These are phyloP conservation scores for Siniperca knerii DNA, from an alignment of 2,113 vertebrate species.

Conservation along the genomic window DNA sequence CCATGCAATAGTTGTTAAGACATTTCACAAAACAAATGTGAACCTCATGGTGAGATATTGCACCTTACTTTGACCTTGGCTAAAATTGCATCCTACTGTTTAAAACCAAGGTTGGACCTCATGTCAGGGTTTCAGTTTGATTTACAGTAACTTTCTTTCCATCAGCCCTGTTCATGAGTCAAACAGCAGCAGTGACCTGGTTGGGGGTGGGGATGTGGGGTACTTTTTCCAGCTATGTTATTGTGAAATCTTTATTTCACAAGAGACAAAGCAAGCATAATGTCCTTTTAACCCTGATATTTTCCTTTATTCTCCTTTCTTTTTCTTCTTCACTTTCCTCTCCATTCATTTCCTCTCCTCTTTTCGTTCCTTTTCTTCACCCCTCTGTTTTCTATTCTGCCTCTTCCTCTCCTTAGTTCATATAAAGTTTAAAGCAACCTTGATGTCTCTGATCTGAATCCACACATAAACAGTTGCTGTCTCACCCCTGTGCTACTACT, in stretches of 20 bases:
- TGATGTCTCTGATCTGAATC: constrained; percentile 50
- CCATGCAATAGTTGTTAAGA: too few relatives aligned
- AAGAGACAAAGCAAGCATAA: constrained; percentile 43
- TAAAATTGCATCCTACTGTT: constrained; percentile 7
- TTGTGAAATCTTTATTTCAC: constrained; percentile 60
- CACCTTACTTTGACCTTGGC: constrained; percentile 14
- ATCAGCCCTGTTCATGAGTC: neutral
- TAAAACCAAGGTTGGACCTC: neutral
- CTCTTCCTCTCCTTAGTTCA: constrained; percentile 41
- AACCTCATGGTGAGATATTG: neutral
- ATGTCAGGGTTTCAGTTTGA: constrained; percentile 7
- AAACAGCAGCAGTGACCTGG: constrained; percentile 27
- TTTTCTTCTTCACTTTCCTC: neutral
- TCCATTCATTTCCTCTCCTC: neutral
- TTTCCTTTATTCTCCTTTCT: constrained; percentile 9
- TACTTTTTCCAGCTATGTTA: constrained; percentile 13
- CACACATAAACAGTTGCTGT: constrained; percentile 33
- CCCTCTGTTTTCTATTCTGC: constrained; percentile 37
- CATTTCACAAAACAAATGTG: neutral
- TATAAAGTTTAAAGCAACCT: constrained; percentile 60
- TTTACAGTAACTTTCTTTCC: constrained; percentile 21
- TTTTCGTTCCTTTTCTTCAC: constrained; percentile 11
- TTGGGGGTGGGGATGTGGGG: constrained; percentile 1
- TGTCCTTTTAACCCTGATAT: constrained; percentile 26
- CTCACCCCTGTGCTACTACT: neutral